Base-by-base conservation (phyloP, 2,797 vertebrate genomes). In the Poeciliopsis turneri region DNA sequence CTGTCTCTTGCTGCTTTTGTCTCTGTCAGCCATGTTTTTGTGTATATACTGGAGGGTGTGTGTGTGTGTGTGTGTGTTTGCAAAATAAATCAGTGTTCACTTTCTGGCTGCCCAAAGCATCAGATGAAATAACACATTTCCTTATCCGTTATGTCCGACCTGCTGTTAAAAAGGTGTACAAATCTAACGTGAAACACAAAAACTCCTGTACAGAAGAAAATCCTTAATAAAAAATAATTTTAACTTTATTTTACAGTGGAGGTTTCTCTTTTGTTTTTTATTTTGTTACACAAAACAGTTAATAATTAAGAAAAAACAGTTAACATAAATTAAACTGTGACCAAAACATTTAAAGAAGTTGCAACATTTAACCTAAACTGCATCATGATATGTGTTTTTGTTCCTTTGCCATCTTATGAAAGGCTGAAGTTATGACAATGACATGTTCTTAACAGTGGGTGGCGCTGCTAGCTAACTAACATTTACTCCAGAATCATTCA, bases 151-250 rank as follows among this genome's bases (percentile, higher is more conserved):
- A 45, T 47, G 73, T 86, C 75, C 84, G 73, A 75, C 82, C 71
- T 84, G 71, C 79, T 87, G 86, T 89, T 92, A 90, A 84, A 81
- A 2, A 33, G 70, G 82, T 89, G 90, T 90, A 92, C 86, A 88
- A 84, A 83, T 76, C 90, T 90, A 79, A 88, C 80, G 79, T 87
- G 81, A 72, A 90, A 89, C 84, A 86, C 49, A 89, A 36, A 79
- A 77, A 82, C 83, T 80, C 78, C 72, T 92, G 89, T 90, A 92
- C 88, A 93, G 88, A 88, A 88, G 36, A 88, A 89, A 88, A 87
- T 79, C 82, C 75, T 88, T 83, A 92, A 93, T 92, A 93, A 94
- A 93, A 74, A 87, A 79, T 49, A 74, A 79, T 61, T 82, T 82
- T 86, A 84, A 84, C 55, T 45, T 43, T 70, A 45, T 43, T 45